Evolutionary conservation across 2,113 vertebrate genomes (phyloP), one percentile per base, ranked within the genome.

Genomic region (Caloenas nicobarica): DNA sequence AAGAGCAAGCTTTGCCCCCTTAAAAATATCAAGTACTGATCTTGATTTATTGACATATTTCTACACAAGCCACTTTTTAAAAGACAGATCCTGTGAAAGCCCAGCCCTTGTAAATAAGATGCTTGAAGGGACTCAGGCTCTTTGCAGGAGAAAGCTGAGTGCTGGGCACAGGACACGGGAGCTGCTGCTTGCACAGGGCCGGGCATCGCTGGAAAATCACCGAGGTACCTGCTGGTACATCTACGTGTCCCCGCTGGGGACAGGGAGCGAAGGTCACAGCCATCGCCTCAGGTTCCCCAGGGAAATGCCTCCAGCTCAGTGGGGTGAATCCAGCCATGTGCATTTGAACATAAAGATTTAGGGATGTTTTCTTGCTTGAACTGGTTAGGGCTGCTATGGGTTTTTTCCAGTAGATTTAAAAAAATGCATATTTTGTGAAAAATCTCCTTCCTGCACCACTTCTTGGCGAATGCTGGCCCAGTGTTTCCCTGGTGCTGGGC

Each of bases 251-350:
- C 69, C 69, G 19, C 38, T 46, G 84, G 65, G 73, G 62, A 58
- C 68, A 71, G 38, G 51, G 26, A 84, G 6, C 0, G 4, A 21
- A 64, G 53, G 50, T 31, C 38, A 34, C 18, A 16, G 54, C 17
- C 29, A 1, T 0, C 13, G 38, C 51, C 78, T 38, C 7, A 50
- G 60, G 10, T 1, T 36, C 19, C 14, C 9, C 57, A 74, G 42
- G 23, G 60, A 69, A 86, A 28, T 26, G 8, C 11, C 42, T 2
- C 0, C 33, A 24, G 2, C 10, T 2, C 0, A 18, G 5, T 22
- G 40, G 7, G 5, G 33, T 13, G 65, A 38, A 62, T 24, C 69
- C 84, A 36, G 4, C 69, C 65, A 23, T 3, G 14, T 8, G 23
- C 13, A 2, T 13, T 24, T 17, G 38, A 51, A n/a, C 4, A 46